Evolutionary conservation across 2,888 invertebrate species (phyloP).

Genomic region (Sialis fuliginosa): DNA sequence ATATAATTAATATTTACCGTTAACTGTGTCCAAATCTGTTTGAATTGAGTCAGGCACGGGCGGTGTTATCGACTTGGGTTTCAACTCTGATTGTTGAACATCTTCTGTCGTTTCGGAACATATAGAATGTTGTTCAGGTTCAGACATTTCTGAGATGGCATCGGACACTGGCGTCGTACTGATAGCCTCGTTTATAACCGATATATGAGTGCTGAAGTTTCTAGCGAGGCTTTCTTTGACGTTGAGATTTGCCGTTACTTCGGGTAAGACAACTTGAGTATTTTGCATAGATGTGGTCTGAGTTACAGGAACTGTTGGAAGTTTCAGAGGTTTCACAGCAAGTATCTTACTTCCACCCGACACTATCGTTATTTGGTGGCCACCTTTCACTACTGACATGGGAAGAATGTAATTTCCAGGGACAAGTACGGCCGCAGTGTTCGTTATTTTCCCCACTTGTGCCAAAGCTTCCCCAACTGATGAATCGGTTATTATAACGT

Average conservation of each 20-base stretch:
- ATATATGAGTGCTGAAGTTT: too few species aligned
- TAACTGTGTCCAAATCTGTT: too few species aligned
- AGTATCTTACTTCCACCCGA: conserved; percentile 43
- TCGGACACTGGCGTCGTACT: neutral
- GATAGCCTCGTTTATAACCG: too few species aligned
- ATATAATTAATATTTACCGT: too few species aligned
- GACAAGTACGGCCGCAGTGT: conserved; percentile 46
- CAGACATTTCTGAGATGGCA: neutral
- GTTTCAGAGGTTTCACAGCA: conserved; percentile 13
- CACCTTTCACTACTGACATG: conserved; percentile 51
- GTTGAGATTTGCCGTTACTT: conserved; percentile 1
- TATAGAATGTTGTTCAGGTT: too few species aligned
- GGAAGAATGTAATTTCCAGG: conserved; percentile 57
- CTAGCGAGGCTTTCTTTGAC: too few species aligned
- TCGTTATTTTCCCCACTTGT: conserved; percentile 38
- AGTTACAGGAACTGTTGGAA: conserved; percentile 20
- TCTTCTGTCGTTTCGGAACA: too few species aligned
- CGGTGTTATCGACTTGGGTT: too few species aligned
- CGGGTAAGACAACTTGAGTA: conserved; percentile 10
- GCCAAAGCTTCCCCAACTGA: conserved; percentile 44
- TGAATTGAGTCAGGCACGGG: too few species aligned
- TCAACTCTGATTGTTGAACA: too few species aligned
- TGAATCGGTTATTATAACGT: conserved; percentile 38
- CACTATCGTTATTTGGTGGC: conserved; percentile 54
- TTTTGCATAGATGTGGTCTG: conserved; percentile 15